Conservation (phyloP, 2,113 vertebrate genomes). For the Pogonocichla stellata region DNA sequence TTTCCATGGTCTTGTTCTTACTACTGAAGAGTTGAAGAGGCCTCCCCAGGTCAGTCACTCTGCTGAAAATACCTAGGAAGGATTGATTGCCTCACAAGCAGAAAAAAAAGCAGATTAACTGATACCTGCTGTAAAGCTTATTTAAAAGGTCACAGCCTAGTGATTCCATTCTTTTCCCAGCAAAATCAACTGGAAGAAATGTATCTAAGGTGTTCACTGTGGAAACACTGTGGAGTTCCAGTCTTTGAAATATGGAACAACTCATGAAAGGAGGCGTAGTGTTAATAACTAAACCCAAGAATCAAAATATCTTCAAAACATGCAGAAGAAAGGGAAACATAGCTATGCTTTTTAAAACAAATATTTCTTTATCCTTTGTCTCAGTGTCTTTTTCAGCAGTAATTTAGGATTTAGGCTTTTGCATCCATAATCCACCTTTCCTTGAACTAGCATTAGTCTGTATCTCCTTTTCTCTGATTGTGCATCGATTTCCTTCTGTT, state of each 20-base stretch:
- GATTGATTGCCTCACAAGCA: background rate
- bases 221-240: background rate
- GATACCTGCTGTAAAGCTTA: background rate
- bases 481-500: background rate
- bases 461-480: background rate
- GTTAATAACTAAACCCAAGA: background rate
- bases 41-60: background rate
- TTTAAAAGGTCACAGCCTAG: background rate
- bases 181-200: background rate
- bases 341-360: background rate
- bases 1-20: background rate
- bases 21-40: background rate
- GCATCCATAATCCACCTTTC: background rate
- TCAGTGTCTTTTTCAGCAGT: background rate
- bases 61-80: background rate
- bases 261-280: background rate
- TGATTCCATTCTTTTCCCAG: background rate
- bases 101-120: background rate
- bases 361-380: background rate
- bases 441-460: background rate
- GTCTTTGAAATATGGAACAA: background rate
- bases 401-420: background rate
- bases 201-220: background rate
- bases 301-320: background rate
- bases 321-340: background rate